Conservation (phyloP, 2,797 vertebrate species). For the Gymnocypris eckloni region DNA sequence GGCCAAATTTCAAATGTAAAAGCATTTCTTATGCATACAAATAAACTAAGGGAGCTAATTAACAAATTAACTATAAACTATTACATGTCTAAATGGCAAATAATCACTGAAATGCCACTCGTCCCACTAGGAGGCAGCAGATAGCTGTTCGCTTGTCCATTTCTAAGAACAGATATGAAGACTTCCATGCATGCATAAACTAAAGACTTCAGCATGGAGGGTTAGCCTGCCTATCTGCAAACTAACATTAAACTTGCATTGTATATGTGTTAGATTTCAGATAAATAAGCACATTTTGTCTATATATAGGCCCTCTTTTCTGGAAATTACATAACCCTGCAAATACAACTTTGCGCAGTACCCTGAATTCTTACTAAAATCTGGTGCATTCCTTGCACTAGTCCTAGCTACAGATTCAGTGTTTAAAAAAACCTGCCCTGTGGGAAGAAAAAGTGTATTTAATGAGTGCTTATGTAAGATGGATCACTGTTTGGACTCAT, state of each 20-base stretch:
- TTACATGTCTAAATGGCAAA: background rate
- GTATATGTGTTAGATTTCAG: background rate
- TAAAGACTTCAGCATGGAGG: background rate
- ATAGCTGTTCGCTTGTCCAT: background rate
- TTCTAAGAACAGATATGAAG: background rate
- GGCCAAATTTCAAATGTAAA: background rate
- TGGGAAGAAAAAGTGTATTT: slow-evolving; percentile 41
- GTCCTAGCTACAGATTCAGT: slow-evolving; percentile 20
- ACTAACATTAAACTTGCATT: background rate
- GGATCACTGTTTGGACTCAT: slow-evolving; percentile 45
- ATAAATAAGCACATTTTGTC: background rate
- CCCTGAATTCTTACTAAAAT: background rate
- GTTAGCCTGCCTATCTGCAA: no score
- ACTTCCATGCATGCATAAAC: background rate
- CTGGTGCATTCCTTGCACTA: background rate
- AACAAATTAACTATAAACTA: background rate
- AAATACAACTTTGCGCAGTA: background rate
- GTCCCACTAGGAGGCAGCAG: slow-evolving; percentile 55
- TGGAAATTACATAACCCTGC: background rate
- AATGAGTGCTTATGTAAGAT: slow-evolving; percentile 45
- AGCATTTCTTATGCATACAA: background rate
- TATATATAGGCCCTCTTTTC: background rate
- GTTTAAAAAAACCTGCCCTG: slow-evolving; percentile 31
- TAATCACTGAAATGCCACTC: background rate
- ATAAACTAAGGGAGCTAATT: background rate